Conservation (phyloP, 2,797 vertebrate species). For the Heliangelus exortis region DNA sequence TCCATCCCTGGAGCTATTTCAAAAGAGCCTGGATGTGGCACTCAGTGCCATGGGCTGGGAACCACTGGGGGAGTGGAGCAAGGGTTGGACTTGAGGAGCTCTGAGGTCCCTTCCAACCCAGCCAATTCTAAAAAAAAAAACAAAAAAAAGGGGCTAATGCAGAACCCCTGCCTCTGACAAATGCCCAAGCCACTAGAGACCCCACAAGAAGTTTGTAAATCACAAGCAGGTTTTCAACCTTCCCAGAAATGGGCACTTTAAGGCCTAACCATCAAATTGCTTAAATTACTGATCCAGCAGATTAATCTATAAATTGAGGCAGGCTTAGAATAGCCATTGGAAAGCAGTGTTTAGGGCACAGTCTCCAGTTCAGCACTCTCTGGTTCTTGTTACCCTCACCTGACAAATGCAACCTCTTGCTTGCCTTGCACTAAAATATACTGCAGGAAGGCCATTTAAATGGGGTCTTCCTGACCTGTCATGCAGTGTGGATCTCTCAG, state of each 20-base stretch:
- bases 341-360: background rate
- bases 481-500: accelerated
- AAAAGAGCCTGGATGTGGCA: no score
- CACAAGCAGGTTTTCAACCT: conserved; percentile 16
- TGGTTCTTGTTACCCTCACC: background rate
- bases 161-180: conserved; percentile 15
- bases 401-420: background rate
- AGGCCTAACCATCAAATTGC: background rate
- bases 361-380: background rate
- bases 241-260: background rate
- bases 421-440: background rate
- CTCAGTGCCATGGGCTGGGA: no score
- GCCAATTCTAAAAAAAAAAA: no score
- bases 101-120: no score
- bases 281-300: background rate
- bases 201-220: conserved; percentile 8
- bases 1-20: no score
- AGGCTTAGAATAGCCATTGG: background rate
- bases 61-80: no score
- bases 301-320: background rate
- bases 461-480: background rate
- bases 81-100: no score
- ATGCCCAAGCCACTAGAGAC: background rate
- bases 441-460: background rate
- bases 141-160: background rate